phyloP scores from a whole-genome alignment of 2,113 vertebrate genomes.

The Epinephelus moara region DNA sequence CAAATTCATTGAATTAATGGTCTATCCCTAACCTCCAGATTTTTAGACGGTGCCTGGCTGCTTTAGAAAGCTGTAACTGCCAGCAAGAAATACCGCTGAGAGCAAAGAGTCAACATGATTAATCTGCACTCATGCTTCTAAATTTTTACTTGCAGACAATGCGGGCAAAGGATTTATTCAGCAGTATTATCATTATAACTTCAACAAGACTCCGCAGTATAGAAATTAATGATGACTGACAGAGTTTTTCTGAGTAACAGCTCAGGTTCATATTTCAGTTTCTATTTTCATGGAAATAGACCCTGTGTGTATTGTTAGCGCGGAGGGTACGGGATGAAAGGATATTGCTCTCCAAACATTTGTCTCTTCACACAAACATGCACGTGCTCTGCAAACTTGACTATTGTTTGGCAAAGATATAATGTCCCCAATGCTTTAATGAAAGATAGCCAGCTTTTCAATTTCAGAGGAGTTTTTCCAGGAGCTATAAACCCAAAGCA shows the following conservation, averaged over 20 bases:
- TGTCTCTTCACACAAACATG: slow-evolving; percentile 13
- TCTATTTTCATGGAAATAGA: slow-evolving; percentile 45
- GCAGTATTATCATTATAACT: slow-evolving; percentile 24
- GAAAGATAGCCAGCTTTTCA: slow-evolving; percentile 2
- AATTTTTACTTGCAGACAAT: slow-evolving; percentile 44
- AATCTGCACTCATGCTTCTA: slow-evolving; percentile 37
- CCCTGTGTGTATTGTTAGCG: neutral
- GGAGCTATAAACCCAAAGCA: neutral
- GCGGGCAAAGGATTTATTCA: slow-evolving; percentile 41
- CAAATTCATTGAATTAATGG: slow-evolving; percentile 68
- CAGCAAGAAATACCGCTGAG: slow-evolving; percentile 44
- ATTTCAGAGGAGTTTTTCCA: neutral
- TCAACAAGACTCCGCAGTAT: slow-evolving; percentile 18
- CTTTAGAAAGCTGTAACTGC: slow-evolving; percentile 53
- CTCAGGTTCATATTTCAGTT: slow-evolving; percentile 26
- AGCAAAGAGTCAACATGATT: slow-evolving; percentile 44
- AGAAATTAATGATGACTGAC: slow-evolving; percentile 49
- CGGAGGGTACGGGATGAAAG: slow-evolving; percentile 8
- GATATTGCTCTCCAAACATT: slow-evolving; percentile 10
- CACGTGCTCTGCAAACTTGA: neutral
- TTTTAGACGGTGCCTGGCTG: slow-evolving; percentile 45
- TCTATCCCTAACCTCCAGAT: slow-evolving; percentile 37
- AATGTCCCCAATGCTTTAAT: neutral
- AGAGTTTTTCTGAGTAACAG: slow-evolving; percentile 32
- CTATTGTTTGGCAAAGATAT: slow-evolving; percentile 18